These are phyloP conservation scores for Nicator chloris DNA, from an alignment of 2,113 vertebrate genomes.

Conservation along the genomic window DNA sequence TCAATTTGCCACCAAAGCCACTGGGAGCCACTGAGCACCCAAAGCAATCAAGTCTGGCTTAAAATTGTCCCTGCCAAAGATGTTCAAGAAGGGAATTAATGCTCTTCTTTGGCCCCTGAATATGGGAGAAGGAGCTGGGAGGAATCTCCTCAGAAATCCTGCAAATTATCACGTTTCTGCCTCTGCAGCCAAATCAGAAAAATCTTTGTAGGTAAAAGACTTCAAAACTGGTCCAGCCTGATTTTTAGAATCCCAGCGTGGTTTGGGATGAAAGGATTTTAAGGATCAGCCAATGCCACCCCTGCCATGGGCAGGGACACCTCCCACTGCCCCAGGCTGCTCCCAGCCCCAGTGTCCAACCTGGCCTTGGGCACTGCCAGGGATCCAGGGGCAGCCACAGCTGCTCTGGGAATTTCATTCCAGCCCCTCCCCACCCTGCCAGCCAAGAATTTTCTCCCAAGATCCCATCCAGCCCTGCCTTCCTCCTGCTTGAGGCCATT, in stretches of 20 bases:
- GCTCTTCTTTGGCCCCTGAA: background rate
- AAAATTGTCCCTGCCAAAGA: background rate
- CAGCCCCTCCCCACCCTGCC: fast-evolving
- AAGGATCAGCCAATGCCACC: fast-evolving
- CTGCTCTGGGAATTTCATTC: background rate
- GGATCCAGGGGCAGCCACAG: background rate
- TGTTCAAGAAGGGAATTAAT: background rate
- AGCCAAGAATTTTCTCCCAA: background rate
- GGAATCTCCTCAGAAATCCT: background rate
- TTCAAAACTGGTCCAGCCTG: background rate
- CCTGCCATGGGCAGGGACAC: background rate
- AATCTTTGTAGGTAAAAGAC: background rate
- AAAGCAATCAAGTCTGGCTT: background rate
- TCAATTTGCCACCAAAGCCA: background rate
- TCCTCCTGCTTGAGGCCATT: background rate
- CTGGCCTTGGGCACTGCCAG: background rate
- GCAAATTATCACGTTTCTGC: background rate
- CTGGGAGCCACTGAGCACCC: background rate
- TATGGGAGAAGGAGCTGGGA: background rate
- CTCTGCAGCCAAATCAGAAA: background rate
- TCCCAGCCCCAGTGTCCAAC: background rate
- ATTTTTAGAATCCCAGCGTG: background rate
- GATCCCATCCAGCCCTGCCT: background rate
- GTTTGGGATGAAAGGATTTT: background rate
- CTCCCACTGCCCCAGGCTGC: background rate